Conservation (phyloP, 2,113 vertebrate species). For the Phainopepla nitens region DNA sequence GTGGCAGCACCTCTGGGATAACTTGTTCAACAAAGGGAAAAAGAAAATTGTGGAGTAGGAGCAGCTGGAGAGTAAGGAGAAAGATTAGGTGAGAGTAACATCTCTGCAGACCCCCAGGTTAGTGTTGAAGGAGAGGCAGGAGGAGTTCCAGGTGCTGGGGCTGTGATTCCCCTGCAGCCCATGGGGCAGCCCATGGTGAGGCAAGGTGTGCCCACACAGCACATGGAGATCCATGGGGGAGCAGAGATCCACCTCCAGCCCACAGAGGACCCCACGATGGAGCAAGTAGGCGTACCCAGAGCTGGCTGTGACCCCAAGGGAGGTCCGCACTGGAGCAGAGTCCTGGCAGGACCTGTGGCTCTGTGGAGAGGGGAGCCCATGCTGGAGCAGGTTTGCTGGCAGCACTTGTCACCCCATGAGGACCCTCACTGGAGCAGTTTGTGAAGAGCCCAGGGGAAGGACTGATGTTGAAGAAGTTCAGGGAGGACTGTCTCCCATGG, state of each 20-base stretch:
- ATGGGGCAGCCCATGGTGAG: fast-evolving
- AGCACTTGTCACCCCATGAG: not conserved
- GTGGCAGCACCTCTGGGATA: not conserved
- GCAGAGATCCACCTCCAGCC: not conserved
- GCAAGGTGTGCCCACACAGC: not conserved
- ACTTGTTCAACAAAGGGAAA: not conserved
- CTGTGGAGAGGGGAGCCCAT: not conserved
- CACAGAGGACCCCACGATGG: not conserved
- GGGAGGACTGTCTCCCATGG: not conserved
- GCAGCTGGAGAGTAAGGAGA: not conserved
- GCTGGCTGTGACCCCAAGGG: not conserved
- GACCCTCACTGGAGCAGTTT: not conserved
- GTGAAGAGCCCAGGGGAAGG: not conserved
- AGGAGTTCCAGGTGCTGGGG: not conserved
- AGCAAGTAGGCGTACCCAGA: not conserved
- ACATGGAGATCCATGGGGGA: no score
- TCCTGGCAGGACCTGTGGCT: not conserved
- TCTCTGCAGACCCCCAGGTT: not conserved
- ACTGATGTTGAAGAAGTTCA: not conserved
- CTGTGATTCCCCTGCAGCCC: not conserved
- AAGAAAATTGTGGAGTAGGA: not conserved
- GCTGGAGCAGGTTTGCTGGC: not conserved
- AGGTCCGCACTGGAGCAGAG: fast-evolving
- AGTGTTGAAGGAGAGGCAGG: not conserved
- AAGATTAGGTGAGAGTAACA: not conserved